Base-by-base conservation (phyloP, 2,797 vertebrate species). In the Decapterus maruadsi region DNA sequence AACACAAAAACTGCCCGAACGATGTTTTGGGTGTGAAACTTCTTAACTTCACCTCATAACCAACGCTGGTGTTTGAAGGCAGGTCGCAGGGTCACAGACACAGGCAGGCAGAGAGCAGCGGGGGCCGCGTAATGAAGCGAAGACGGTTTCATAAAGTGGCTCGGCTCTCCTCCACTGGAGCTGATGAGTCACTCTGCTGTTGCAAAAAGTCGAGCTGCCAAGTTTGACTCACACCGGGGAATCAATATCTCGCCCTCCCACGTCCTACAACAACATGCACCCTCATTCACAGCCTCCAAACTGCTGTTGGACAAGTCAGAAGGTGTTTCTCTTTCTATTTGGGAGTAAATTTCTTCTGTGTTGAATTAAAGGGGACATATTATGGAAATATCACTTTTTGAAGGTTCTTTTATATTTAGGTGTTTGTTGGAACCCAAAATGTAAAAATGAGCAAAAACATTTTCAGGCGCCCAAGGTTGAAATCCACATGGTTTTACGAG, bases 111-210 rank as follows among this genome's bases (percentile, higher is more conserved):
- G 17, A 56, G 43, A 54, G 70, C 26, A 1, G 19, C 68, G 10
- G 74, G 4, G 16, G 81, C 59, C 43, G 71, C 71, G 55, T 59
- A 56, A 62, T 9, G 0, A 13, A 17, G 64, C 4, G 63, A 60
- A 53, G 72, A 62, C 10, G 72, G 6, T 36, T 73, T 56, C 43
- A 54, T 53, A 45, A 72, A 72, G 70, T 14, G 40, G 60, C 51
- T 10, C 70, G 75, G 75, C 60, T 74, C 6, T 63, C 67, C 56
- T 55, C 45, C 64, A 31, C 55, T 46, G 63, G 14, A 59, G 74
- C 78, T 43, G 84, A 71, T 87, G 86, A 90, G 65, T 87, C 86
- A 90, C 12, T 75, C 68, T 68, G 83, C 56, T 56, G 68, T 11
- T 78, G 67, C 66, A 38, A 69, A 57, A 62, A 26, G 68, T 54